phyloP scores from a whole-genome alignment of 2,113 vertebrate species.

The Lasiurus borealis region DNA sequence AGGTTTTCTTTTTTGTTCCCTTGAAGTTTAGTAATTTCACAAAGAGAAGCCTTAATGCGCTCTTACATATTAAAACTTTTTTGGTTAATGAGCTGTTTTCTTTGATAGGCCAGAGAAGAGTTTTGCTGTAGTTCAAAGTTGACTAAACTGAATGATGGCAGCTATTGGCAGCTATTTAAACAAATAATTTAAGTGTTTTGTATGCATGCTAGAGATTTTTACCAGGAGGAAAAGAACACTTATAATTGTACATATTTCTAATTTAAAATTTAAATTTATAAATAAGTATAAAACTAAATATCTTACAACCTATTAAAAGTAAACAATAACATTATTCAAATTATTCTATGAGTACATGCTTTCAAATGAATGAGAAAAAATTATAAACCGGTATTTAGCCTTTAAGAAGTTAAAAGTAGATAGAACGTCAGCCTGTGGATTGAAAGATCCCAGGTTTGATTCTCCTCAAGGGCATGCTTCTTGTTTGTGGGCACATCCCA shows the following conservation, averaged over 20 bases:
- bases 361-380: neutral
- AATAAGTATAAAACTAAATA: neutral
- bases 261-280: neutral
- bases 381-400: neutral
- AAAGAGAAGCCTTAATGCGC: neutral
- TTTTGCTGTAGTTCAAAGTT: neutral
- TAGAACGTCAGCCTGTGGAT: too few relatives aligned
- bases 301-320: neutral
- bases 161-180: neutral
- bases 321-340: neutral
- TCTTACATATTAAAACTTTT: neutral
- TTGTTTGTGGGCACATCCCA: too few relatives aligned
- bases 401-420: neutral
- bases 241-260: neutral
- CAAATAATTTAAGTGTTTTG: neutral
- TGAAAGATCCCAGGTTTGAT: too few relatives aligned
- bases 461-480: too few relatives aligned
- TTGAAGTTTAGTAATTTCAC: slow-evolving; percentile 24
- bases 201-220: neutral
- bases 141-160: neutral
- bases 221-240: neutral
- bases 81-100: neutral
- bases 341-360: slow-evolving; percentile 24
- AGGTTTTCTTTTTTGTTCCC: neutral
- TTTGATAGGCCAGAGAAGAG: neutral